Base-by-base conservation (phyloP, 2,888 invertebrate genomes). In the Polylopha cassiicola region DNA sequence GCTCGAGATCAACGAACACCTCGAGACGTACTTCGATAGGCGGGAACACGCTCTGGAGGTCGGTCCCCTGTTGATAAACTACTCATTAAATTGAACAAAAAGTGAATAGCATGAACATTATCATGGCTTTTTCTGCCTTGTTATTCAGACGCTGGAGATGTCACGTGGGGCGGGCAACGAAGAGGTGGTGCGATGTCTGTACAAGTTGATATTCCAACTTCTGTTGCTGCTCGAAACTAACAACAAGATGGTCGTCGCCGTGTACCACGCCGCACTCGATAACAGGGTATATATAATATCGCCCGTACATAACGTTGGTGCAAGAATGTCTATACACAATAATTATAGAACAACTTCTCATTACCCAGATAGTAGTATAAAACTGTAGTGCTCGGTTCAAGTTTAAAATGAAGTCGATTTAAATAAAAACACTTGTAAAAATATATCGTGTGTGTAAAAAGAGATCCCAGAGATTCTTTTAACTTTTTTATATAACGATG, bases 11-110 rank as follows among this genome's bases (percentile, higher is more conserved):
- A 95, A 96, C 59, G 98, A 98, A 63, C 98, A 98, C 73, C 89
- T 97, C 51, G 98, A 98, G 73, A 98, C 97, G 0, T 97, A 95
- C 71, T 91, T 95, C 54, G 97, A 98, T 72, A 90, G 95, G 43
- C 92, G 94, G 56, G 97, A 98, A 66, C 95, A 96, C 61, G 93
- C 95, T 0, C 82, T 91, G 0, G 93, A 94, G 89, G 94, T 94
- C 68, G 61, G 50, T 56, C 8, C 8, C 8, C 4, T 8, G 4
- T 22, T 22, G 3, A 22, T 7, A 3, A 6, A 8, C 3, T 28
- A 15, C 16, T 14, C 16, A 4, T 28, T 28, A 15, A n/a, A 5
- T 28, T n/a, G n/a, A n/a, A n/a, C n/a, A n/a, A n/a, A n/a, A n/a
- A n/a, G n/a, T n/a, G n/a, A n/a, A n/a, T n/a, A n/a, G n/a, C n/a